Evolutionary conservation across 2,113 vertebrate species (phyloP).

Genomic region (Pleuronectes platessa): DNA sequence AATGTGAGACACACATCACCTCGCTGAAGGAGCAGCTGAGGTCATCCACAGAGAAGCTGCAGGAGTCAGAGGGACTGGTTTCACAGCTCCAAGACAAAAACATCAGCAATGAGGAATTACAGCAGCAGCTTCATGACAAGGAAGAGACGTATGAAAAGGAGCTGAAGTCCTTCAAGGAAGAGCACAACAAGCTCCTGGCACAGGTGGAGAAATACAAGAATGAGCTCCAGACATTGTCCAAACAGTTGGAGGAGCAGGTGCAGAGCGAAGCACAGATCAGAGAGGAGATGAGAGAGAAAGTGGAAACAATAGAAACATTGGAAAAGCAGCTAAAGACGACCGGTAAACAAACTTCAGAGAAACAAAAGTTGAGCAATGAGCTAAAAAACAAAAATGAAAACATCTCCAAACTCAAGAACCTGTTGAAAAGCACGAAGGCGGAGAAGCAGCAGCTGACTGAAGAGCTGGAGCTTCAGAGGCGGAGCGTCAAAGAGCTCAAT

Average conservation of each 20-base stretch:
- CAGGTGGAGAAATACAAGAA: constrained; percentile 78
- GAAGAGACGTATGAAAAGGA: constrained; percentile 82
- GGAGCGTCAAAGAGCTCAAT: constrained; percentile 66
- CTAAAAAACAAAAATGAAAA: constrained; percentile 77
- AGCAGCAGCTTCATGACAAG: constrained; percentile 73
- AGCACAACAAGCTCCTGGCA: constrained; percentile 81
- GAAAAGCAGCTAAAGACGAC: constrained; percentile 74
- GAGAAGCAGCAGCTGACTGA: constrained; percentile 75
- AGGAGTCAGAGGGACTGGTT: constrained; percentile 75
- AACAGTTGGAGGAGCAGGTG: constrained; percentile 72
- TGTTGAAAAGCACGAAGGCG: constrained; percentile 53
- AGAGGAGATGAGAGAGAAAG: constrained; percentile 75
- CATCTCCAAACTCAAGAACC: constrained; percentile 72
- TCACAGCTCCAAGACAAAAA: constrained; percentile 78
- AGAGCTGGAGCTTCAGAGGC: constrained; percentile 74
- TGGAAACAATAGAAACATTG: constrained; percentile 76
- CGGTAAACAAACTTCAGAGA: constrained; percentile 68
- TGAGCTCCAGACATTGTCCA: constrained; percentile 77
- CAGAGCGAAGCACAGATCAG: constrained; percentile 69
- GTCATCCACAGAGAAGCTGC: constrained; percentile 72
- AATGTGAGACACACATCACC: constrained; percentile 82
- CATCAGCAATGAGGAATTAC: constrained; percentile 70
- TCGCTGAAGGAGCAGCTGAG: constrained; percentile 85
- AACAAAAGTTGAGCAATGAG: constrained; percentile 77
- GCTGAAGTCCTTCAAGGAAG: constrained; percentile 84